A percentile compares a stretch with the other conserved stretches of the same genome.
phyloP scores from a whole-genome alignment of 2,888 invertebrate genomes.

The Glyphotaelius pellucidus region DNA sequence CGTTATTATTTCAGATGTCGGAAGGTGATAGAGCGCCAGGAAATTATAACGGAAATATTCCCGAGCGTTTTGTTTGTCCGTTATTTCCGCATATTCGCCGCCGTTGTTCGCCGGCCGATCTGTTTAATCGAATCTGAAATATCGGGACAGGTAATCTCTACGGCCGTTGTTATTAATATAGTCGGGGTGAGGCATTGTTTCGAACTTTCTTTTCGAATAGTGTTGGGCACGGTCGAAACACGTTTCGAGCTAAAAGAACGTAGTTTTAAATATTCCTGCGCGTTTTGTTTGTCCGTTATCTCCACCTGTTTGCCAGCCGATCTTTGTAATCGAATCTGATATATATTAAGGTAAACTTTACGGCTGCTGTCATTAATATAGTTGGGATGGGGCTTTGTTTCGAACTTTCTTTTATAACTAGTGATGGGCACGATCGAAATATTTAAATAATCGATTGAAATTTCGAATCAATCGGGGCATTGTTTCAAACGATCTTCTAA shows the following conservation, averaged over 20 bases:
- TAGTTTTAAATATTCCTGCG: not conserved
- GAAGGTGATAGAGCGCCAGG: not conserved
- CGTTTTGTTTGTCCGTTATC: not conserved
- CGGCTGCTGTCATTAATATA: not conserved
- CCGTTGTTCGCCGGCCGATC: not conserved
- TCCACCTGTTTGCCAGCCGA: not conserved
- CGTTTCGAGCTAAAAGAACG: too few relatives aligned
- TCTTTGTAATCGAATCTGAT: not conserved
- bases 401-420: not conserved
- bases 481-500: too few relatives aligned
- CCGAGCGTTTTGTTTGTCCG: not conserved
- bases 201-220: not conserved
- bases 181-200: not conserved
- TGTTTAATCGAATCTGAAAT: not conserved
- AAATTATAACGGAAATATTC: conserved; percentile 2
- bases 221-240: not conserved
- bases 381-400: not conserved
- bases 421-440: not conserved
- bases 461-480: too few relatives aligned
- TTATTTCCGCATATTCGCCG: conserved; percentile 17
- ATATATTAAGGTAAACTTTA: not conserved
- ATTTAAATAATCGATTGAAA: not conserved
- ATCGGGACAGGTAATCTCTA: conserved; percentile 2
- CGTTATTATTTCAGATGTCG: not conserved
- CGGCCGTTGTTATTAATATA: not conserved